Evolutionary conservation across 2,113 vertebrate species (phyloP).

Genomic region (Psophia crepitans): DNA sequence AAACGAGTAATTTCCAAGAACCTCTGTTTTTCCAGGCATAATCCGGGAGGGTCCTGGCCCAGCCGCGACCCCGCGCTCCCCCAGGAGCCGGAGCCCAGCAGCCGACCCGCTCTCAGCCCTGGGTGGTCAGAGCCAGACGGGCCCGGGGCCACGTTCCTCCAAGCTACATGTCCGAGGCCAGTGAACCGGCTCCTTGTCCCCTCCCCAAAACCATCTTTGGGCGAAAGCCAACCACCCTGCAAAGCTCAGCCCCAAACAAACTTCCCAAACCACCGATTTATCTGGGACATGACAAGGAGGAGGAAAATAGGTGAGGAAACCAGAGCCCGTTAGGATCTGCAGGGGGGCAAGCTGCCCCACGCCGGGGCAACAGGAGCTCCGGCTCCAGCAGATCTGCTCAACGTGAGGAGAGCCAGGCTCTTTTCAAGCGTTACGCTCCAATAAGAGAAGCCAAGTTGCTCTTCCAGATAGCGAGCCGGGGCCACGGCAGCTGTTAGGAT

Average conservation of each 20-base stretch:
- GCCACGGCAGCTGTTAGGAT: conserved; percentile 8
- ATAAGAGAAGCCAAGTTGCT: background rate
- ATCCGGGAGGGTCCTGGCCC: background rate
- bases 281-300: background rate
- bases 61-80: background rate
- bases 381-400: background rate
- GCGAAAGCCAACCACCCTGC: background rate
- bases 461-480: conserved; percentile 21
- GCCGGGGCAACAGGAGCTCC: background rate
- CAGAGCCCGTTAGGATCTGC: background rate
- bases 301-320: background rate
- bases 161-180: background rate
- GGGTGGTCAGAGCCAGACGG: background rate
- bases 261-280: background rate
- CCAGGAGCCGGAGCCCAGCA: background rate
- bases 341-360: background rate
- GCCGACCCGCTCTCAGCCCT: background rate
- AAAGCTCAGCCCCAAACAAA: background rate
- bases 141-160: background rate
- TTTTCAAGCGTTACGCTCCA: background rate
- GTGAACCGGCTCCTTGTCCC: background rate
- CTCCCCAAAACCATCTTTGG: background rate
- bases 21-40: background rate
- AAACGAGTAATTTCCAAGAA: background rate
- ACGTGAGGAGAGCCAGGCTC: background rate